These are phyloP conservation scores for Muntiacus muntjak DNA, from an alignment of 2,113 vertebrate genomes.

Conservation along the genomic window DNA sequence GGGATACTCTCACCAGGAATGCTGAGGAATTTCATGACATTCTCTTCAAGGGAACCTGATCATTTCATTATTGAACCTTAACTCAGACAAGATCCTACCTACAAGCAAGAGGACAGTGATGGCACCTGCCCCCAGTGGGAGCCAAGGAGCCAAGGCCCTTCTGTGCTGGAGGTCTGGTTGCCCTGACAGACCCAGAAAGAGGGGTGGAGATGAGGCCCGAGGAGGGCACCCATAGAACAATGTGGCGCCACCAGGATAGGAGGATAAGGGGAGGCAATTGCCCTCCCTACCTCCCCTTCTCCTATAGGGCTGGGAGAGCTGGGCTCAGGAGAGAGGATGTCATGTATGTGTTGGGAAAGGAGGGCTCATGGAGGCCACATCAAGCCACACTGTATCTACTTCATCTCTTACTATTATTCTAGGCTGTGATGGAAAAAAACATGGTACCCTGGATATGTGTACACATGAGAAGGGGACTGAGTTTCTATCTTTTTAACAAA, in stretches of 20 bases:
- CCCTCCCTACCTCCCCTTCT: neutral
- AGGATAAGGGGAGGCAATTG: neutral
- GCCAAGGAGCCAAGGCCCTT: neutral
- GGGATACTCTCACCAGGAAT: neutral
- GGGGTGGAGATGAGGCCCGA: neutral
- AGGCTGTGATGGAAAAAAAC: neutral
- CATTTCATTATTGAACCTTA: neutral
- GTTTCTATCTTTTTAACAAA: constrained; percentile 47
- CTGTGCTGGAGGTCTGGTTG: neutral
- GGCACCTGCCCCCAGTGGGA: neutral
- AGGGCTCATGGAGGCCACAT: neutral
- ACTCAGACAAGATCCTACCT: neutral
- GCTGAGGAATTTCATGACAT: neutral
- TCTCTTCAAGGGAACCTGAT: neutral
- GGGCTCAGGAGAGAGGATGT: neutral
- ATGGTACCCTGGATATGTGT: neutral
- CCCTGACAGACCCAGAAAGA: neutral
- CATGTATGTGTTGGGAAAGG: neutral
- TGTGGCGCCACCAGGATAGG: neutral
- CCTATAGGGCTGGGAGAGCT: neutral
- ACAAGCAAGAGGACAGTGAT: neutral
- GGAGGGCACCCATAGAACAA: neutral
- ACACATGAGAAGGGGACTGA: neutral
- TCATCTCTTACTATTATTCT: neutral
- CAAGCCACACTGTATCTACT: neutral